Conservation (phyloP, 2,113 vertebrate genomes). For the Gallinago paraguaiae region DNA sequence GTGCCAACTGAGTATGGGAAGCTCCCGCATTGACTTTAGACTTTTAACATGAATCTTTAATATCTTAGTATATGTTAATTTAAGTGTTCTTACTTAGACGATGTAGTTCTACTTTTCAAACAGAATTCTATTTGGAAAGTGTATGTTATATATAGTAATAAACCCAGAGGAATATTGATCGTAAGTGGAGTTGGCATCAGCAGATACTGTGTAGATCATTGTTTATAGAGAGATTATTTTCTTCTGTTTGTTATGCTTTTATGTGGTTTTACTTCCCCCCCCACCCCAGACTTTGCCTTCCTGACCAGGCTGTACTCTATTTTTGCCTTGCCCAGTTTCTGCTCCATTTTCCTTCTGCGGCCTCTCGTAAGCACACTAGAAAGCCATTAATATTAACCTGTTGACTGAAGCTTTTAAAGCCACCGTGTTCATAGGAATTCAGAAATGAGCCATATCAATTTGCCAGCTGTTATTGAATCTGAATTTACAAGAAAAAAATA, state of each 20-base stretch:
- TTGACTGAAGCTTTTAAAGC: background rate
- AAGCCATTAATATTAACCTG: background rate
- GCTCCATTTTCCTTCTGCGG: background rate
- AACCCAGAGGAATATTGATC: background rate
- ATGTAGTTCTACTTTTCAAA: background rate
- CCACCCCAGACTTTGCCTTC: rapidly evolving
- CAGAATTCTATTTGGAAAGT: background rate
- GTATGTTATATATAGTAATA: background rate
- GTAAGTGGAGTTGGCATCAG: background rate
- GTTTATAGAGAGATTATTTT: background rate
- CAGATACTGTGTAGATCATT: background rate
- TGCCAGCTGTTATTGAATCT: background rate
- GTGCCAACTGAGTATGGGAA: background rate
- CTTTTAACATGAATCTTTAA: background rate
- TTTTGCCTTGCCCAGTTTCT: background rate
- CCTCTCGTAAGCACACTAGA: background rate
- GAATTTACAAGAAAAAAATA: background rate
- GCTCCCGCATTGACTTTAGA: background rate
- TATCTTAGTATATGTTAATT: background rate
- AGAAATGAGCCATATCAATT: background rate
- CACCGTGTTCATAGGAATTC: background rate
- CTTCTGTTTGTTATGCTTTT: background rate
- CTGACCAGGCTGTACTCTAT: background rate
- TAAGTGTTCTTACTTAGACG: background rate
- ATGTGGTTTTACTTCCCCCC: background rate